Base-by-base conservation (phyloP, 2,113 vertebrate genomes). In the Megaleporinus macrocephalus region DNA sequence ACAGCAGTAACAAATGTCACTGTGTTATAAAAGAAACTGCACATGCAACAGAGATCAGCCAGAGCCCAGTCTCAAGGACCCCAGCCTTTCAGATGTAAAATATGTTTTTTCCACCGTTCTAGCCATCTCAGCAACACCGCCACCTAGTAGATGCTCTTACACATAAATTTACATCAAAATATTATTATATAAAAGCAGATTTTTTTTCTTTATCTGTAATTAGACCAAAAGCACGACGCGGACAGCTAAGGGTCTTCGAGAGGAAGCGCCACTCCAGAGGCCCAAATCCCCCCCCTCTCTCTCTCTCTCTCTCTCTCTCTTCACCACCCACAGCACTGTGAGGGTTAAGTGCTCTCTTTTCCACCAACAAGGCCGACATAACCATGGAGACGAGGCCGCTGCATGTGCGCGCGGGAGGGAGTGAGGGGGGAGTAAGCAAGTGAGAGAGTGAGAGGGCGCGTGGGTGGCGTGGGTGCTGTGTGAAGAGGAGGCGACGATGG, bases 361-460 rank as follows among this genome's bases (percentile, higher is more conserved):
- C 86, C 87, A 84, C 87, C 73, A 82, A 81, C 82, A 77, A 70
- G 86, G 84, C 77, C 86, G 83, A 84, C 73, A 93, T 93, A 91
- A 90, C 93, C 93, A 94, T 93, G 91, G 92, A 89, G 89, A 94
- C 91, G 71, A 83, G 82, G 87, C 81, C 73, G 76, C 41, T 41
- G 78, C 24, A 77, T 61, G 57, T 13, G 57, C 10, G n/a, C 10
- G 57, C 41, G 57, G n/a, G 57, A 24, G 57, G 5, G 57, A 59
- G 22, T 30, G 49, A 74, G 29, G 18, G 27, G 10, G 5, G 51
- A 36, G 36, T n/a, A 36, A 7, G 36, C 36, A 7, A n/a, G n/a
- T 14, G 53, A 55, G 53, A 4, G 20, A 55, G 53, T 55, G n/a
- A 61, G 22, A 10, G 57, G 26, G 57, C 9, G 41, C 36, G 88